These are phyloP conservation scores for Erithacus rubecula DNA, from an alignment of 2,797 vertebrate species.

Conservation along the genomic window DNA sequence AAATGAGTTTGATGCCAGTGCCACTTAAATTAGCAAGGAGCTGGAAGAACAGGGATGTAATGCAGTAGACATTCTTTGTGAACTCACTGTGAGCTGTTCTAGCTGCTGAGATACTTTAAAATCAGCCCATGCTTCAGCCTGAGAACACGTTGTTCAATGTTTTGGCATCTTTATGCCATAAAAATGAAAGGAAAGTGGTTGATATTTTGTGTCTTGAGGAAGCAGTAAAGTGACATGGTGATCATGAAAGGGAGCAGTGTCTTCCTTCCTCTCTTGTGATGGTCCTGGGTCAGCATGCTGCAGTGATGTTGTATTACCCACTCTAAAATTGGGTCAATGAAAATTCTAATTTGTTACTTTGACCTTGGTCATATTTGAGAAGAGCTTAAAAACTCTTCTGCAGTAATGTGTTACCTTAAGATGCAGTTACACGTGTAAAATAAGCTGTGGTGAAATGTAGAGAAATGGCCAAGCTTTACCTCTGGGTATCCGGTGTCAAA, in stretches of 20 bases:
- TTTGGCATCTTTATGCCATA: background rate
- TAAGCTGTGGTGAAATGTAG: background rate
- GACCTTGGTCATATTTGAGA: background rate
- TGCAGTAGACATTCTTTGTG: background rate
- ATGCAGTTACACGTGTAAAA: background rate
- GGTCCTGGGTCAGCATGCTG: fast-evolving
- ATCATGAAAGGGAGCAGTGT: background rate
- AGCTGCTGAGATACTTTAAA: background rate
- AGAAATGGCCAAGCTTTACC: background rate
- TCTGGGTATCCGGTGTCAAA: background rate
- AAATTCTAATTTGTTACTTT: background rate
- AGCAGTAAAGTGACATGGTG: background rate
- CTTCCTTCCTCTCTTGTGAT: background rate
- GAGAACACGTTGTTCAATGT: background rate
- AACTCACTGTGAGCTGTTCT: background rate
- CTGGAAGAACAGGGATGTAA: background rate
- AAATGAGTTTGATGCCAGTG: background rate
- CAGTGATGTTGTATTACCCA: background rate
- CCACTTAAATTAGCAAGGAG: background rate
- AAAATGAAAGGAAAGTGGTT: background rate
- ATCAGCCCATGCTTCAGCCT: background rate
- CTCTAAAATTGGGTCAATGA: background rate
- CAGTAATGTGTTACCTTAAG: background rate
- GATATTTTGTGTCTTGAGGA: background rate
- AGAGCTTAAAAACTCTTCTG: background rate